Evolutionary conservation across 2,113 vertebrate species (phyloP), one percentile per base, ranked within the genome.

Genomic region (Mellivora capensis): DNA sequence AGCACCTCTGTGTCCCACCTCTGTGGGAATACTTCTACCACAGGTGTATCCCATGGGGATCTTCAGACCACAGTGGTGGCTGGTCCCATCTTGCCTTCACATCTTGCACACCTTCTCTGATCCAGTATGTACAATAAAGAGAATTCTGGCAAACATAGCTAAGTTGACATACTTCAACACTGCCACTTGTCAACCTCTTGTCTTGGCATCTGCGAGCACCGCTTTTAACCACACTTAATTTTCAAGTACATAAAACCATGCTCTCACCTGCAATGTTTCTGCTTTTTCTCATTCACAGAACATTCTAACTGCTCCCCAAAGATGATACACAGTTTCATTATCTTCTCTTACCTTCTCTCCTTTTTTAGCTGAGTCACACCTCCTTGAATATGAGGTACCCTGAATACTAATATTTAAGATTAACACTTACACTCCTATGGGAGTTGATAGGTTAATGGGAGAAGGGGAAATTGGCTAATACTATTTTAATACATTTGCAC

Each of bases 31-130:
- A n/a, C n/a, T n/a, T n/a, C n/a, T n/a, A n/a, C n/a, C n/a, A n/a
- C n/a, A n/a, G n/a, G n/a, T 12, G 4, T 5, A 1, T 21, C 21
- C 18, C 67, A 6, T 0, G 4, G 39, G 0, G 1, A 52, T 54
- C 57, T 87, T 52, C 15, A 67, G 13, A 77, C 1, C n/a, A 12
- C 9, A 47, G 3, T 23, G 67, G 4, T 52, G 29, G 34, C 21
- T 61, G 47, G 44, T 23, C 13, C 80, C 12, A 11, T 39, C 57
- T 49, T 71, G 5, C 52, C 47, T 49, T 84, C 42, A 44, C 15
- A 44, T 69, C 13, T 57, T 52, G 4, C 17, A 17, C 8, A 18
- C 7, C 21, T 52, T 31, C 34, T 86, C 54, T 52, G 67, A 52
- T 12, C 18, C 18, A 27, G 7, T 5, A 7, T 7, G 6, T 20